Percentiles rank a stretch among this genome's conserved stretches.
Evolutionary conservation across 2,797 vertebrate genomes (phyloP).

Genomic region (Agapornis canus): DNA sequence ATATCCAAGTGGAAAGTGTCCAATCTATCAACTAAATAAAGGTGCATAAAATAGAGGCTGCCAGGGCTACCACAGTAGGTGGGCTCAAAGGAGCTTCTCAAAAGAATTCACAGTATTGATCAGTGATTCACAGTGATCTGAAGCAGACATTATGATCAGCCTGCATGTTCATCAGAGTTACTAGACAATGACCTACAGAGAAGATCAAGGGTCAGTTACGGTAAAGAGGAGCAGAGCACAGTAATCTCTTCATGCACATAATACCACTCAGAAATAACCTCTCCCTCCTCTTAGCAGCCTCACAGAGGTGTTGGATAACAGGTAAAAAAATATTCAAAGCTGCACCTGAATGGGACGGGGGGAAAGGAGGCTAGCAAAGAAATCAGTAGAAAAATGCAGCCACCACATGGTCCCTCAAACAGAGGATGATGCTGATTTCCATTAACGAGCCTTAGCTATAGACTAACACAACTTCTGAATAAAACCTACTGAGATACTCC

Average conservation of each 20-base stretch:
- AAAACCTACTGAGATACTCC: background rate
- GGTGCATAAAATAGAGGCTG: background rate
- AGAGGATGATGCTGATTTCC: background rate
- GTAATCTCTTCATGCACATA: background rate
- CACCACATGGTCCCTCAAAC: background rate
- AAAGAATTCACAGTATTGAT: background rate
- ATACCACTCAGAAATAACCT: background rate
- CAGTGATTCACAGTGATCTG: background rate
- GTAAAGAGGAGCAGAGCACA: background rate
- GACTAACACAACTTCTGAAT: background rate
- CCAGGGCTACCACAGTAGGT: background rate
- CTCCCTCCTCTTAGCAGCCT: background rate
- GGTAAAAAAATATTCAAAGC: background rate
- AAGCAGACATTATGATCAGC: background rate
- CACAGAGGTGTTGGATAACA: background rate
- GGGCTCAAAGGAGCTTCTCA: background rate
- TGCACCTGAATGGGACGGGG: background rate
- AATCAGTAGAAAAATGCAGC: background rate
- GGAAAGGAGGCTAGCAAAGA: background rate
- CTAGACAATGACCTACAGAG: background rate
- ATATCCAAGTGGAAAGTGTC: background rate
- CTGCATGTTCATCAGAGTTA: accelerated
- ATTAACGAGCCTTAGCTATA: background rate
- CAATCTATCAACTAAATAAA: background rate
- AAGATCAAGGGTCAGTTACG: background rate